These are phyloP conservation scores for Netelia fuscicornis DNA, from an alignment of 2,888 invertebrate genomes.

Conservation along the genomic window DNA sequence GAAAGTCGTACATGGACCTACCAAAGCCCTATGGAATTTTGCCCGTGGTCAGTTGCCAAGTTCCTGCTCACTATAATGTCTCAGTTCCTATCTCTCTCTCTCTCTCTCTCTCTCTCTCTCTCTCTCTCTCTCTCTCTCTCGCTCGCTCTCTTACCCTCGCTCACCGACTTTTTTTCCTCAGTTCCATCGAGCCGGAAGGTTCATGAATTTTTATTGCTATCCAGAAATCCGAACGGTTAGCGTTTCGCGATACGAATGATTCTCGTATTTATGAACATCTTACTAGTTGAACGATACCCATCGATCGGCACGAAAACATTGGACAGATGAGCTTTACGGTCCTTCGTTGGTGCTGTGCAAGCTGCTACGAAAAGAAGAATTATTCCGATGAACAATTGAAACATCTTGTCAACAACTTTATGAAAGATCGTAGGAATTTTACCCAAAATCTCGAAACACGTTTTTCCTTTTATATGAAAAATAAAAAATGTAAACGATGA, in stretches of 20 bases:
- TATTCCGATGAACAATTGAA: too few relatives aligned
- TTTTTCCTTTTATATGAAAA: too few relatives aligned
- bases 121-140: not conserved
- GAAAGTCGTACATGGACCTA: constrained; percentile 41
- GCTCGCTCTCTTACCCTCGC: not conserved
- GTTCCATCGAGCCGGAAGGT: constrained; percentile 46
- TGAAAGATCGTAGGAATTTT: too few relatives aligned
- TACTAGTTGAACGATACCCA: constrained; percentile 51
- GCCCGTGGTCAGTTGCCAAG: constrained; percentile 63
- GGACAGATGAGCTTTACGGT: not conserved
- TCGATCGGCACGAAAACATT: constrained; percentile 30
- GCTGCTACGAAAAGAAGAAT: too few relatives aligned
- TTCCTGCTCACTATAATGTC: constrained; percentile 52
- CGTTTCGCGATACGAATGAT: constrained; percentile 33
- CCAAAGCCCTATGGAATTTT: constrained; percentile 50
- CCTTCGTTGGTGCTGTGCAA: too few relatives aligned
- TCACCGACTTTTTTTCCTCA: not conserved
- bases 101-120: not conserved
- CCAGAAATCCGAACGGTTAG: constrained; percentile 56
- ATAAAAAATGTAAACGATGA: too few relatives aligned
- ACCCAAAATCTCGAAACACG: too few relatives aligned
- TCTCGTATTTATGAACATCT: constrained; percentile 50
- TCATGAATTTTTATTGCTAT: constrained; percentile 58
- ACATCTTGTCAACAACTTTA: too few relatives aligned
- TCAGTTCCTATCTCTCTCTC: constrained; percentile 21